Evolutionary conservation across 2,113 vertebrate species (phyloP), one percentile per base, ranked within the genome.

Genomic region (Istiophorus platypterus): DNA sequence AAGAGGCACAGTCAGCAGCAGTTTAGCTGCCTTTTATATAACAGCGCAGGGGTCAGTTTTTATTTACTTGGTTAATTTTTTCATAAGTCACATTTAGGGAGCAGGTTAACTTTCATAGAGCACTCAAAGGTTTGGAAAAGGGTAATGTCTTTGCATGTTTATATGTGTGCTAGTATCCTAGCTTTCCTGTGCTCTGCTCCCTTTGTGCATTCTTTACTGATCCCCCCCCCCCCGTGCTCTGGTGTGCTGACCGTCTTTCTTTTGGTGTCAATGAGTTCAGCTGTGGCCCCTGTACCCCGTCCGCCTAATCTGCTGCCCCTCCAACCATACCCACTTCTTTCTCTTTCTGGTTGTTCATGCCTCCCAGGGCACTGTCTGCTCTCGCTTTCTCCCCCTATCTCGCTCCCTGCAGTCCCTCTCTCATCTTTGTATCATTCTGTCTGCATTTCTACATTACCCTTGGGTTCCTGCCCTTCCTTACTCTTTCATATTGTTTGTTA

Each of bases 251-350:
- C 67, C 57, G 18, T 83, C 87, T 70, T 73, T 78, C 54, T 78
- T n/a, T 47, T 57, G 67, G 83, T 81, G 89, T 91, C 92, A 91
- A 12, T 67, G 77, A 83, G 90, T 88, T 92, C 86, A 90, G 74
- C 52, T 59, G 37, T 76, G 72, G 81, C 82, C 85, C 85, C 82
- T 80, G 66, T 57, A 80, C 66, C 76, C 78, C 13, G 5, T 76
- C 66, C 34, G 17, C 62, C 80, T 87, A 69, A 89, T 85, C 75
- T 27, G 69, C 75, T 58, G 64, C 76, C 83, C 54, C 81, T 64
- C 51, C 73, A 86, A 70, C 66, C 87, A 84, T 72, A 26, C 31
- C 68, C 47, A 37, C 82, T 72, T 27, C 63, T 66, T 10, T 31
- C 54, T 69, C 7, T 72, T 24, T 71, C 51, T 26, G 26, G 57